Base-by-base conservation (phyloP, 2,888 invertebrate genomes). In the Graphium colonna region DNA sequence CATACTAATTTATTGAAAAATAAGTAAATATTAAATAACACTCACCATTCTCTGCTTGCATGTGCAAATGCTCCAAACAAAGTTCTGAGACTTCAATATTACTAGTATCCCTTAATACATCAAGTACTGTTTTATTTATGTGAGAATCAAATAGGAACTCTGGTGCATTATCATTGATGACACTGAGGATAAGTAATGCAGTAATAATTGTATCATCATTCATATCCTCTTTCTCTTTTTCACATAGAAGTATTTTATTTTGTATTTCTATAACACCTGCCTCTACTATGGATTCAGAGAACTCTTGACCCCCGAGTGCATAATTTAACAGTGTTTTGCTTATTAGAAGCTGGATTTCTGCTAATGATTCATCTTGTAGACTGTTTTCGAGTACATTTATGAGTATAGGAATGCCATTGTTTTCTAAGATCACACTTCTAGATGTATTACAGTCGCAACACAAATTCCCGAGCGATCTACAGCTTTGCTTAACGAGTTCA, bases 381-480 rank as follows among this genome's bases (percentile, higher is more conserved):
- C 81, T 71, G 16, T 65, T 70, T 55, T 75, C 66, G 4, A 92
- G 68, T 26, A 91, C 61, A 13, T 79, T 78, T 52, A 83, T 68
- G 5, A 92, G 71, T 40, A 79, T 75, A 44, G 76, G 69, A 55
- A 93, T 82, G 1, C 93, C 93, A 52, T 91, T 78, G 42, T 62
- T 64, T 10, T 79, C 71, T 1, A 82, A 66, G 33, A 93, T 87
- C 49, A 91, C 74, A 56, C 90, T 90, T 59, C 93, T 88, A 13
- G 92, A 92, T 66, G 90, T 88, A 86, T 96, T 95, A 84, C 96
- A 96, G 72, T 97, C 94, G 76, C 95, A 97, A 75, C 96, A 96
- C 70, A 97, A 93, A 79, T 97, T 97, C 33, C 96, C 97, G 16
- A 97, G 85, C 1, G 96, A 95, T 67, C 97, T 91, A 63, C 95